Base-by-base conservation (phyloP, 64 coral and sea anemone genomes). In the Actinia tenebrosa region DNA sequence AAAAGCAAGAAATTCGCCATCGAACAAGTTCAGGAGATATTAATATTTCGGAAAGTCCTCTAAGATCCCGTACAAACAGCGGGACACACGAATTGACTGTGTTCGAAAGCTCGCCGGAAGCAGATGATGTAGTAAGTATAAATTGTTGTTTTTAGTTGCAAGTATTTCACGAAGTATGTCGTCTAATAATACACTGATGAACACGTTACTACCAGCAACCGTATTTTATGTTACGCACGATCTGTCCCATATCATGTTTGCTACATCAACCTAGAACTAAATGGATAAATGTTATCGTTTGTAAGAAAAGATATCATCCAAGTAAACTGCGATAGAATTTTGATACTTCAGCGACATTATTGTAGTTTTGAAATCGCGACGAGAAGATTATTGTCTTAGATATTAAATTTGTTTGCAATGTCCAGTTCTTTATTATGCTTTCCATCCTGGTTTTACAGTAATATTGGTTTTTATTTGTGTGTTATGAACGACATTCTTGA, bases 1-100 rank as follows among this genome's bases (percentile, higher is more conserved):
- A 99, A 78, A 99, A 93, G 64, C 89, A 92, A 46, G 85, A 93
- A 62, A 87, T 99, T 75, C 87, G 94, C 56, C 89, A 56, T 50
- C 71, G 89, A 86, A 83, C 60, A 17, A 79, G 66, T 53, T 92
- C 91, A 1, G 82, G 27, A 64, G 91, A 92, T n/a, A 89, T 60
- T 56, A 81, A 78, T 84, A 25, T 75, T 9, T 84, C 79, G 10
- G 87, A 83, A 71, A 84, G 22, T 20, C 81, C 83, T 59, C 50
- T 59, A 61, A 85, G 83, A 68, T 89, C 79, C 17, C 77, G 68
- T 11, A 27, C 15, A 14, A 56, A 16, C 19, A 85, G 54, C 43
- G 83, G 82, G 82, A 84, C 83, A 43, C 79, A 79, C 25, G 25
- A 66, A 53, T 87, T 53, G 3, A 68, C 80, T 78, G 83, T 87